Evolutionary conservation across 2,888 invertebrate species (phyloP).

Genomic region (Trilocha varians): DNA sequence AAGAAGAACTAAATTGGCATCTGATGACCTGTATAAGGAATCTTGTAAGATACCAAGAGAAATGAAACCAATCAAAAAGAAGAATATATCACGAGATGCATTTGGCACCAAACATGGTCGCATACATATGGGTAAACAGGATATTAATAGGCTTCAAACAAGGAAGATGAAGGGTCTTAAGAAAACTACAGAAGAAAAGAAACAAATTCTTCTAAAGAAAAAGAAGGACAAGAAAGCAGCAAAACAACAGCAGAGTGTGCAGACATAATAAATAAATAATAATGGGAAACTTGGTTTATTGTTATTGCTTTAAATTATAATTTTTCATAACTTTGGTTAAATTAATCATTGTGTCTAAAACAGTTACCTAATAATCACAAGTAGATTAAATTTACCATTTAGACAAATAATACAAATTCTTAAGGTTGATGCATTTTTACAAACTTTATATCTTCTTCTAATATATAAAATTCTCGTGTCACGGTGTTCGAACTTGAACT

Average conservation of each 20-base stretch:
- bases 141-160: conserved; percentile 87
- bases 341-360: no score
- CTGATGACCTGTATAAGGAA: conserved; percentile 89
- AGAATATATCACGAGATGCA: conserved; percentile 90
- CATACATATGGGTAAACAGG: conserved; percentile 93
- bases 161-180: conserved; percentile 92
- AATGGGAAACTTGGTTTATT: not conserved
- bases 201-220: conserved; percentile 71
- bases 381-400: no score
- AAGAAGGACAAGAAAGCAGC: conserved; percentile 48
- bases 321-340: no score
- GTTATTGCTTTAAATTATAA: no score
- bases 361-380: no score
- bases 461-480: no score
- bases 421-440: no score
- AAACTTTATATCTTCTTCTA: no score
- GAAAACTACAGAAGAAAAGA: conserved; percentile 80
- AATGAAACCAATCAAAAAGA: conserved; percentile 85
- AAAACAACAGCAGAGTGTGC: conserved; percentile 23
- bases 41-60: conserved; percentile 86
- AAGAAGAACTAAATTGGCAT: conserved; percentile 89
- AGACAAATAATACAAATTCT: no score
- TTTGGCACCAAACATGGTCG: conserved; percentile 93
- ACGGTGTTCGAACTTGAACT: no score
- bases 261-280: conserved; percentile 28